Evolutionary conservation across 2,888 invertebrate species (phyloP), one percentile per base, ranked within the genome.

Genomic region (Hydraecia micacea): DNA sequence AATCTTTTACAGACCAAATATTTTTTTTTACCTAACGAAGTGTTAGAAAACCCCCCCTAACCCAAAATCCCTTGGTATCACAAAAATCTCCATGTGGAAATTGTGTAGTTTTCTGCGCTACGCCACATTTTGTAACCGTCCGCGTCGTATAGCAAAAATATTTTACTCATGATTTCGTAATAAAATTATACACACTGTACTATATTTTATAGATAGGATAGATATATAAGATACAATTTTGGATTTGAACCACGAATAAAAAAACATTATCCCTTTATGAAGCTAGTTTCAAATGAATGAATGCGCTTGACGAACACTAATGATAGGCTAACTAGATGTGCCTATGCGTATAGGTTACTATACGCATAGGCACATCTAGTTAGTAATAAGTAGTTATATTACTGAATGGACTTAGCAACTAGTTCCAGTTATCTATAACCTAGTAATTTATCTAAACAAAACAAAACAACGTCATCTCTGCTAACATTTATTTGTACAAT

Each of bases 231-330:
- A 28, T 21, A 21, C 9, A 60, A 21, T 21, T 60, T 32, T 6
- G 0, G 1, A 69, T 32, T 58, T 18, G 32, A 60, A 18, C 18
- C 15, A 28, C 2, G 11, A 49, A 18, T 7, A 60, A 36, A 36
- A 75, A 32, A 0, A 0, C 8, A 21, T 5, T 28, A 28, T 32
- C 25, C 15, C 28, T 32, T 1, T 11, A 11, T 46, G 42, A 46
- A 60, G 58, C 15, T 36, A 28, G 28, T 46, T 21, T 66, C 28
- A 81, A 83, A 70, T 73, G 73, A 83, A 73, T 66, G 60, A 55
- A 69, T 73, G n/a, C n/a, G 36, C 65, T 78, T 21, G 36, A 2
- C 28, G 15, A 77, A 21, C 42, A 46, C 28, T 52, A 82, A 67
- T 67, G 36, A 7, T 7, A 39, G 9, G 28, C 28, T 49, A 8